These are phyloP conservation scores for Okamejei kenojei DNA, from an alignment of 2,797 vertebrate species.

Conservation along the genomic window DNA sequence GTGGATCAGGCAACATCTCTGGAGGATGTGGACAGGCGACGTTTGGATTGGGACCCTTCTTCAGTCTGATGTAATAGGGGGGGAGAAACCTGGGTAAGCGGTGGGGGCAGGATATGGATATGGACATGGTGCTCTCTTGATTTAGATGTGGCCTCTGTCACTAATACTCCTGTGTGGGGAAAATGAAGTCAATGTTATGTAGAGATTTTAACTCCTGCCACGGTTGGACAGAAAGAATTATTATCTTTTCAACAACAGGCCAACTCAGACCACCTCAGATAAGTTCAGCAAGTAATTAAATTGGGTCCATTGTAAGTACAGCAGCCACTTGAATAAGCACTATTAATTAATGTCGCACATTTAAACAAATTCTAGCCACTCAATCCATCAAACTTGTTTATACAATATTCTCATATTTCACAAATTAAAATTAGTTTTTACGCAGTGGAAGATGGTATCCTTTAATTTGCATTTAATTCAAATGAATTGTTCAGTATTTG, in stretches of 20 bases:
- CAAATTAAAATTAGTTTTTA: background rate
- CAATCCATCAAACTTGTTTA: background rate
- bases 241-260: background rate
- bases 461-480: background rate
- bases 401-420: background rate
- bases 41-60: too few species aligned
- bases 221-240: background rate
- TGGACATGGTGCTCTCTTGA: background rate
- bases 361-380: background rate
- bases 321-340: too few species aligned
- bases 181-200: background rate
- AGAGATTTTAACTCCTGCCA: background rate
- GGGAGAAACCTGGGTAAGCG: too few species aligned
- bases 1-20: too few species aligned
- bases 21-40: too few species aligned
- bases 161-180: background rate
- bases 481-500: background rate
- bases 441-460: background rate
- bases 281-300: background rate
- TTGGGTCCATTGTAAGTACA: background rate
- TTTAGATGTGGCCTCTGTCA: background rate
- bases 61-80: too few species aligned
- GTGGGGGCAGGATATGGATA: too few species aligned
- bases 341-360: too few species aligned
- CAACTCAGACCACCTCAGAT: background rate